Evolutionary conservation across 1,140 invertebrate species (phyloP).

Genomic region (Oedothorax gibbosus): DNA sequence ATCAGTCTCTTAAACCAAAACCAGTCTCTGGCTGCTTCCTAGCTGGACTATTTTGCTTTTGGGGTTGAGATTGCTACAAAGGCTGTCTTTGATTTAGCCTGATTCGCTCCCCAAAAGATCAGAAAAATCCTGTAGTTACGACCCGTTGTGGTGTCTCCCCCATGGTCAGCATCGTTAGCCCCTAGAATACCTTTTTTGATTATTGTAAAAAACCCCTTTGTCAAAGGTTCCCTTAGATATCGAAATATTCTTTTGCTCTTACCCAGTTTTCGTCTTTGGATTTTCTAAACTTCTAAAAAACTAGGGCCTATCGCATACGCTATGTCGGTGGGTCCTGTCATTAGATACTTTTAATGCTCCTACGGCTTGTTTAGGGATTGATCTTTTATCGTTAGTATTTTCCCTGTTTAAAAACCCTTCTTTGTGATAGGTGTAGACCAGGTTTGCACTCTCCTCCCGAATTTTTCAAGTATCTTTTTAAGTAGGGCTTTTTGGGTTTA

Average conservation of each 20-base stretch:
- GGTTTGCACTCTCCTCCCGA: too few relatives aligned
- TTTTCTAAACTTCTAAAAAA: too few relatives aligned
- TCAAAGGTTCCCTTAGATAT: constrained; percentile 68
- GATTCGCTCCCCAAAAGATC: constrained; percentile 15
- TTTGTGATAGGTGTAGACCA: too few relatives aligned
- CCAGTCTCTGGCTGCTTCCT: background rate
- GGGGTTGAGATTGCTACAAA: constrained; percentile 2
- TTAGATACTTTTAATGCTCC: constrained; percentile 68
- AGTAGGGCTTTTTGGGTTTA: constrained; percentile 33
- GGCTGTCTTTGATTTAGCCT: constrained; percentile 44
- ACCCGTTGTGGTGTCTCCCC: constrained; percentile 63
- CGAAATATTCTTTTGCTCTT: constrained; percentile 66
- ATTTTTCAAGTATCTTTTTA: too few relatives aligned
- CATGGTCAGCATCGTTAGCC: constrained; percentile 68
- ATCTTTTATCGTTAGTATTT: constrained; percentile 55
- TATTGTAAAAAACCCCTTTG: background rate
- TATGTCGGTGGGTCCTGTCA: constrained; percentile 69
- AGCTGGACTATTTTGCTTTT: background rate
- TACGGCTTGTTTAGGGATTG: too few relatives aligned
- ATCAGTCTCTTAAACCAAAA: background rate
- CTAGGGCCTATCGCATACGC: constrained; percentile 65
- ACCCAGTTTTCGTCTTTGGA: constrained; percentile 65
- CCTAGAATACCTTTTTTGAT: constrained; percentile 15
- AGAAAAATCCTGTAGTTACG: constrained; percentile 35
- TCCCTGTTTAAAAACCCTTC: constrained; percentile 53